Percentiles rank a stretch among this genome's conserved stretches.
Evolutionary conservation across 2,888 invertebrate genomes (phyloP).

Genomic region (Sphinx pinastri): DNA sequence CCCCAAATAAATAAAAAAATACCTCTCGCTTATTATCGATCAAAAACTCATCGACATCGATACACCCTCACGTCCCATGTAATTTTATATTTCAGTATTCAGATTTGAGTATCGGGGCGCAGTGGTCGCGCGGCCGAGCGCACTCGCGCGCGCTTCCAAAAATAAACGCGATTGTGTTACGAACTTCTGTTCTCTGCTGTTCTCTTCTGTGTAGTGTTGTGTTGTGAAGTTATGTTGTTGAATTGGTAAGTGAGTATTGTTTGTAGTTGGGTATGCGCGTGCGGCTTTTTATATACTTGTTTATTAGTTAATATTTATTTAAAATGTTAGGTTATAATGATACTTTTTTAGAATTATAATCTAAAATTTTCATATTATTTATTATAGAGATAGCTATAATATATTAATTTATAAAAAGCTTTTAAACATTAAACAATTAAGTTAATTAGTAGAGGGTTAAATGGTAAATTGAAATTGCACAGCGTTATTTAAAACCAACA

Average conservation of each 20-base stretch:
- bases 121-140: constrained; percentile 57
- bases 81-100: constrained; percentile 76
- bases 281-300: constrained; percentile 31
- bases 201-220: constrained; percentile 46
- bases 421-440: too few species aligned
- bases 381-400: too few species aligned
- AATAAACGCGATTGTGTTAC: neutral
- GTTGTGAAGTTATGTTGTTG: constrained; percentile 66
- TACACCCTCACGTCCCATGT: constrained; percentile 51
- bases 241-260: constrained; percentile 71
- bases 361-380: too few species aligned
- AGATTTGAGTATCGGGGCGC: constrained; percentile 56
- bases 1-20: too few species aligned
- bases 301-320: too few species aligned
- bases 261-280: constrained; percentile 48
- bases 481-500: too few species aligned
- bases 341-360: too few species aligned
- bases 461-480: too few species aligned
- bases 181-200: neutral
- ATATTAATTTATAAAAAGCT: too few species aligned
- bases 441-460: too few species aligned
- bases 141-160: constrained; percentile 31
- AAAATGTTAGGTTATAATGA: too few species aligned
- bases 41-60: constrained; percentile 27
- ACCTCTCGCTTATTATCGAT: too few species aligned